These are phyloP conservation scores for Cephonodes hylas DNA, from an alignment of 2,888 invertebrate species.

Conservation along the genomic window DNA sequence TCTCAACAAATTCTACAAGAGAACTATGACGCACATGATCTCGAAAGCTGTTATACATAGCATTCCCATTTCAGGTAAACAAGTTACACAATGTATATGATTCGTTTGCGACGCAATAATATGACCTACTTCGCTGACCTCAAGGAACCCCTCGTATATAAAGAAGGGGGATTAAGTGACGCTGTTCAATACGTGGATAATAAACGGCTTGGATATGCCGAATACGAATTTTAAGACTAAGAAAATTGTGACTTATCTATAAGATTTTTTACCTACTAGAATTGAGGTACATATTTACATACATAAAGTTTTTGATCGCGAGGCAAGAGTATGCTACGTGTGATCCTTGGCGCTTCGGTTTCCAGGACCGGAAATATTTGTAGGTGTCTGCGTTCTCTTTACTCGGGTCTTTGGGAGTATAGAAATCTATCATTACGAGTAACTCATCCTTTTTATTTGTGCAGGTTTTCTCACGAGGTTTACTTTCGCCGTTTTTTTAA, in stretches of 20 bases:
- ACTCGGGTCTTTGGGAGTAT: no score
- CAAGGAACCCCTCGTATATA: constrained; percentile 22
- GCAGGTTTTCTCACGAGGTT: no score
- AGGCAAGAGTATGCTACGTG: no score
- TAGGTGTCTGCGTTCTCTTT: no score
- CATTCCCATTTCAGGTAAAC: not conserved
- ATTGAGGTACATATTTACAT: not conserved
- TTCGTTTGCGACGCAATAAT: constrained; percentile 32
- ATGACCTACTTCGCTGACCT: constrained; percentile 40
- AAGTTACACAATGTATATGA: not conserved
- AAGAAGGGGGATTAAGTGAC: constrained; percentile 14
- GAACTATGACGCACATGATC: no score
- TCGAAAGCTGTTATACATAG: not conserved
- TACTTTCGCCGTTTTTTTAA: no score
- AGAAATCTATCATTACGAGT: no score
- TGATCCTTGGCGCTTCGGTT: no score
- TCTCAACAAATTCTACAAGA: no score
- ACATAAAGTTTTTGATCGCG: no score
- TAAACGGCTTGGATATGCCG: not conserved
- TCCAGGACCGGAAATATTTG: no score
- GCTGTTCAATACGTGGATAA: not conserved
- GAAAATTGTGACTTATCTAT: not conserved
- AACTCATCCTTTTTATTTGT: no score
- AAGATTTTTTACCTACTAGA: not conserved
- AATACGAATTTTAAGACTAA: not conserved